Base-by-base conservation (phyloP, 2,888 invertebrate species). In the Gerris lacustris region DNA sequence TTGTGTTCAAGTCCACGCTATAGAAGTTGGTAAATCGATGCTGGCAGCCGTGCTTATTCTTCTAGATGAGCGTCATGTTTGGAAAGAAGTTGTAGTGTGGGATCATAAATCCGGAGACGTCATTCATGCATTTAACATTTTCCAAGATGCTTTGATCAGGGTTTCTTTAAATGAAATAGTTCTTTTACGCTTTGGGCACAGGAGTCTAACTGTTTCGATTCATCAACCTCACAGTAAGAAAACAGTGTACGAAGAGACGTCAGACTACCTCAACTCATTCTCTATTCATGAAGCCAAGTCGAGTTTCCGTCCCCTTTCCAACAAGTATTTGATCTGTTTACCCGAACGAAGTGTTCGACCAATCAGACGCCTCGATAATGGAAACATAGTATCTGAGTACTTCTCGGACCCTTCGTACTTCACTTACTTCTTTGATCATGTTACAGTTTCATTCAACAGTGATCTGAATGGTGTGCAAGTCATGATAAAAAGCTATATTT, bases 71-170 rank as follows among this genome's bases (percentile, higher is more conserved):
- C 9, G 18, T 7, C 17, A 64, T 64, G 17, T 64, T n/a, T 64
- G 64, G 64, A 64, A 64, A 31, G 64, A 64, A 64, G 64, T 64
- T 9, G 17, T 9, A 9, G 31, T 64, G 1, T 64, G 64, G 64
- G 64, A 64, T 17, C 9, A 18, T 9, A 7, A 64, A 64, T n/a
- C 64, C 15, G 64, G 64, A n/a, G 17, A 17, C 17, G 64, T 31
- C 9, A 64, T 64, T 64, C 64, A 64, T 64, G 9, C 64, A n/a
- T 64, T 64, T 31, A 64, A 18, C 17, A 31, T 64, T 9, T 64
- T 64, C 64, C 18, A 64, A 64, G 64, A 64, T 31, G 17, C 64
- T 18, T 9, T 64, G 9, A n/a, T 64, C 9, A 64, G 64, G 17
- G 64, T 64, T 64, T 9, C 64, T 18, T 64, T 64, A 31, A 31